These are phyloP conservation scores for Sminthurides aquaticus DNA, from an alignment of 2,888 invertebrate genomes.

Conservation along the genomic window DNA sequence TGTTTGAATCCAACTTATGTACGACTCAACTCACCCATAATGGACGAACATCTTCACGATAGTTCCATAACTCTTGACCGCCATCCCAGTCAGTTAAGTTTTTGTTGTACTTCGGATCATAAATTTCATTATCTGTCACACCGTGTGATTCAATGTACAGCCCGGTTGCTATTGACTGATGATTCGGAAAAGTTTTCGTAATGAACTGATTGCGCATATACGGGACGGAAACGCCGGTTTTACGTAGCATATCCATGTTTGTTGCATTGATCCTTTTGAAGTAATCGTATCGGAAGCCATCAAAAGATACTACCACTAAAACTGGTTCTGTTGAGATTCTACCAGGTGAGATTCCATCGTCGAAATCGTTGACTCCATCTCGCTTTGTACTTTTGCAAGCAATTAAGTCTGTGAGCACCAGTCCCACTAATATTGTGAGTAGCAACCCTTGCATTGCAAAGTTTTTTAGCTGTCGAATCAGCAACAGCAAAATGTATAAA, in stretches of 20 bases:
- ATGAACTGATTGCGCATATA: conserved; percentile 58
- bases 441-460: too few species aligned
- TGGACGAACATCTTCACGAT: conserved; percentile 29
- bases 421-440: too few species aligned
- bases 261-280: conserved; percentile 53
- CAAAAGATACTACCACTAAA: conserved; percentile 57
- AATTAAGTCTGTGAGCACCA: too few species aligned
- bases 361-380: neutral
- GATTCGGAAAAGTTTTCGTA: conserved; percentile 63
- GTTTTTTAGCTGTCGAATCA: too few species aligned
- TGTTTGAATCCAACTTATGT: too few species aligned
- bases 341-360: neutral
- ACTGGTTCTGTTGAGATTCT: conserved; percentile 28
- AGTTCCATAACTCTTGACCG: conserved; percentile 34
- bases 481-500: too few species aligned
- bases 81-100: conserved; percentile 16
- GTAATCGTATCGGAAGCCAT: conserved; percentile 64
- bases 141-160: conserved; percentile 63
- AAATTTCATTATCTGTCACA: conserved; percentile 58
- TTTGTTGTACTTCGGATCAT: conserved; percentile 49
- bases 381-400: neutral
- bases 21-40: conserved; percentile 36
- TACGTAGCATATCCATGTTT: conserved; percentile 52
- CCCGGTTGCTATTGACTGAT: conserved; percentile 64
- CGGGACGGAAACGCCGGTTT: conserved; percentile 53